Base-by-base conservation (phyloP, 35 echinoderm and acorn worm species). In the Holothuria glaberrima region DNA sequence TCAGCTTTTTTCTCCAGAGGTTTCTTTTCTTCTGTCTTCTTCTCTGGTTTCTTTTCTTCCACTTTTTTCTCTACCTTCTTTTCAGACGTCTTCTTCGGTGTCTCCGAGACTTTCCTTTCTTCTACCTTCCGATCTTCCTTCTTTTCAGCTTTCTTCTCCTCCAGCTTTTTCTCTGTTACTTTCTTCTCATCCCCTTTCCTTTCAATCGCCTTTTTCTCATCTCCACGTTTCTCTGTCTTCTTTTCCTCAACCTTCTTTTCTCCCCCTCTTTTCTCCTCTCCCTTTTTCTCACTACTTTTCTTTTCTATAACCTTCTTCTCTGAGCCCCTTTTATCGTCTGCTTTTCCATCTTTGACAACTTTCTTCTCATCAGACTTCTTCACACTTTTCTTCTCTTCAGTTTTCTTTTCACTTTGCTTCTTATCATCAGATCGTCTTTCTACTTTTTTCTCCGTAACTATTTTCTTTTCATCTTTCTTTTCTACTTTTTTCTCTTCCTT, bases 401-500 rank as follows among this genome's bases (percentile, higher is more conserved):
- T 12, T 59, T 89, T 74, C 54, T 72, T 89, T 19, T 74, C 67
- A 9, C 19, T 73, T 0, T 54, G 59, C 9, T 21, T 74, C 25
- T 59, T 54, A 10, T 89, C 86, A 32, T 69, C 62, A 61, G 41
- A 56, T 35, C 35, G 19, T 80, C 89, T 89, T 10, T 89, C 86
- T 48, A 28, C 61, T 41, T 91, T 91, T 21, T 64, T 73, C 83
- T 88, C 86, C 69, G 13, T 68, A 30, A 27, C 57, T 13, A 56
- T 12, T 34, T 93, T 89, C 86, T 89, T 93, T 60, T 89, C 86
- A 27, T 92, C 84, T 68, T 80, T 69, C 58, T 64, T 85, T 21
- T 90, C 92, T 65, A 19, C 7, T 46, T 94, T 90, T 52, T 90
- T 94, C 25, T 90, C 88, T 31, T 93, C 83, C 77, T 72, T 59